phyloP scores from a whole-genome alignment of 2,888 invertebrate species.

The Eurois occulta region DNA sequence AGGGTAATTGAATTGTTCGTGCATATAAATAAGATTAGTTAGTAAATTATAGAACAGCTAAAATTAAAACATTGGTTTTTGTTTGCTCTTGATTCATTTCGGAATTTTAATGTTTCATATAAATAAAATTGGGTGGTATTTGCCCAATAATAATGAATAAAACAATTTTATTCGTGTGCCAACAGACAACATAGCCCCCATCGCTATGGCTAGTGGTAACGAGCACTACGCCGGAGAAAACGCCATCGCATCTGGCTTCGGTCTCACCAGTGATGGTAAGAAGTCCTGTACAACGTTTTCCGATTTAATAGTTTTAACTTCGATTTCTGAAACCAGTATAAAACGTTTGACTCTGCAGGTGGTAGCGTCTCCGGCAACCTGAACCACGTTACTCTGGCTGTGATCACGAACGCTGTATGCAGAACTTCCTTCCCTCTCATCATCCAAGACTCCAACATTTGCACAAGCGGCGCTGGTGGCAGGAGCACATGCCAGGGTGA shows the following conservation, averaged over 20 bases:
- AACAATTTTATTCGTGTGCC: not conserved
- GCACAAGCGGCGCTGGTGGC: constrained; percentile 70
- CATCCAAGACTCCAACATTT: constrained; percentile 70
- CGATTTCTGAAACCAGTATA: not conserved
- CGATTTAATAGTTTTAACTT: not conserved
- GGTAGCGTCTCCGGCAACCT: constrained; percentile 6
- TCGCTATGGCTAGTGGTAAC: constrained; percentile 71
- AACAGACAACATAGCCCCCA: constrained; percentile 67
- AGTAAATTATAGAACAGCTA: constrained; percentile 4
- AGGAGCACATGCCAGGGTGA: constrained; percentile 73
- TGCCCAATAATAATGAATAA: no score
- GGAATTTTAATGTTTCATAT: not conserved
- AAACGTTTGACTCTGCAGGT: constrained; percentile 9
- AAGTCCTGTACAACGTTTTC: not conserved
- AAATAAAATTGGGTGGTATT: not conserved
- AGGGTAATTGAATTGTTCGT: not conserved
- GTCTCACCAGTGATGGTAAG: constrained; percentile 62
- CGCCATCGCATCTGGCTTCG: constrained; percentile 81
- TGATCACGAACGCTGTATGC: constrained; percentile 44
- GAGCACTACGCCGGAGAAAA: constrained; percentile 68
- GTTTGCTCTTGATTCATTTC: not conserved
- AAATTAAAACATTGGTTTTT: not conserved
- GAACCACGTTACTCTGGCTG: constrained; percentile 39
- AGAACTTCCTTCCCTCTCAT: constrained; percentile 36
- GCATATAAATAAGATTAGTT: constrained; percentile 10